Evolutionary conservation across 2,797 vertebrate species (phyloP), one percentile per base, ranked within the genome.

Genomic region (Linurgus olivaceus): DNA sequence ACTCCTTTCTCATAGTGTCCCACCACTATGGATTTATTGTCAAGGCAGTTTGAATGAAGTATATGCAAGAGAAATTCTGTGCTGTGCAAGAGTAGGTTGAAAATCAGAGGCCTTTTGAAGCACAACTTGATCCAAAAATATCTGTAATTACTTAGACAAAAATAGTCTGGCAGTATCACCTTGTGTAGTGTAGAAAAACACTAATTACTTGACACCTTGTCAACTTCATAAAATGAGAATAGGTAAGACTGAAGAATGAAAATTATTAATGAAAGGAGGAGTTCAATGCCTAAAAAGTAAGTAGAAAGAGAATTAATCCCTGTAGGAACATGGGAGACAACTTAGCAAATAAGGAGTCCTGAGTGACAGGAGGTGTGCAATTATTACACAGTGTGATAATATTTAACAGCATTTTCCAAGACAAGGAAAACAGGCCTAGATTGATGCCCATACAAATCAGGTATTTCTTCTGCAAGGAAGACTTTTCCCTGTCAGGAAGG

Each of bases 181-280:
- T 83, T 68, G 20, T 86, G 61, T 50, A 68, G 58, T 4, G 5
- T 72, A 38, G 81, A 74, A 73, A 80, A 80, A 75, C 54, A 44
- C 75, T 72, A 75, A 92, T 91, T 88, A 73, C 57, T 80, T 68
- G 66, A 91, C 75, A 93, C 37, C 29, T 59, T 80, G 70, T 94
- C 58, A 85, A 0, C 45, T 68, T 65, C 10, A 57, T 59, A 35
- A 62, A 88, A 78, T 62, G 37, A 86, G 76, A 94, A 51, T 57
- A 48, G 25, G 28, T 71, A 72, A 85, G 84, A 63, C 38, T 71
- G 61, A 72, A 74, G 65, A 91, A 51, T 76, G 52, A 67, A 74
- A 47, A n/a, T 62, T 58, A 14, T 89, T 91, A 90, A 81, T 66
- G 89, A 84, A 86, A 51, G 54, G 65, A 89, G 66, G 24, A 75